Conservation (phyloP, 2,797 vertebrate species). For the Acomys russatus region DNA sequence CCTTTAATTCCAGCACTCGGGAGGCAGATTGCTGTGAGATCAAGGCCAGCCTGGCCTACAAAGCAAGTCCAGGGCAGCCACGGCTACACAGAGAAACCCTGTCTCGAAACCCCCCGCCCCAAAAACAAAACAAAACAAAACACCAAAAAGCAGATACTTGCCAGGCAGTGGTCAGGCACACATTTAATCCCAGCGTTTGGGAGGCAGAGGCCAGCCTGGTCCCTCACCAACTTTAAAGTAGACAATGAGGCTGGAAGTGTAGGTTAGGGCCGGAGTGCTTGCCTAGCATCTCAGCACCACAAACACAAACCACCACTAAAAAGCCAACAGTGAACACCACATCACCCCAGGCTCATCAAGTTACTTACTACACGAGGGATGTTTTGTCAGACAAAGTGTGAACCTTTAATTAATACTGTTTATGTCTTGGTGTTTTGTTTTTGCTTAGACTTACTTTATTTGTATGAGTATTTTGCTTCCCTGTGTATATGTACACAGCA, state of each 20-base stretch:
- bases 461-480: too few species aligned
- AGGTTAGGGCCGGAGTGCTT: neutral
- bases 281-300: neutral
- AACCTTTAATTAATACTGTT: neutral
- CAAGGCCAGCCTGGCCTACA: neutral
- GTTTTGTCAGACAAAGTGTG: slow-evolving; percentile 24
- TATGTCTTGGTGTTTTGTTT: neutral
- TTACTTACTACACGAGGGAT: slow-evolving; percentile 4
- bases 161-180: too few species aligned
- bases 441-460: neutral
- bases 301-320: slow-evolving; percentile 5
- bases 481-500: neutral
- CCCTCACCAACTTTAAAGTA: neutral
- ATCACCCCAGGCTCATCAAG: neutral
- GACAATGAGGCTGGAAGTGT: neutral
- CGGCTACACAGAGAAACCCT: too few species aligned
- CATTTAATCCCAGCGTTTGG: neutral
- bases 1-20: neutral
- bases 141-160: too few species aligned
- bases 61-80: too few species aligned
- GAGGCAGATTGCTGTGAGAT: neutral
- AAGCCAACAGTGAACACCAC: neutral
- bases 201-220: neutral
- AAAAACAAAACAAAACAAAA: too few species aligned
- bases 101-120: too few species aligned